Conservation (phyloP, 1,140 invertebrate species). For the Drosophila dunni region DNA sequence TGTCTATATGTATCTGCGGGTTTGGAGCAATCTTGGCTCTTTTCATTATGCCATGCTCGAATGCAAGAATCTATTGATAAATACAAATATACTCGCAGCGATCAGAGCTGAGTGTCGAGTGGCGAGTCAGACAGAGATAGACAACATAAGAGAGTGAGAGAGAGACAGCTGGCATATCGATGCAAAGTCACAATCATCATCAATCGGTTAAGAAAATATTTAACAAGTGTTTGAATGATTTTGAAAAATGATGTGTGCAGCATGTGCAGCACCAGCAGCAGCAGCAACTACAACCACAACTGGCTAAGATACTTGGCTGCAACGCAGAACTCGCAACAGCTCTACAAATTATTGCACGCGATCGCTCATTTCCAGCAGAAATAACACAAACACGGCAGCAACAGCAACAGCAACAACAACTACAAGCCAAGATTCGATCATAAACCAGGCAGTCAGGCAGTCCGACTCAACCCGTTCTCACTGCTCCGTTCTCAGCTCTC, state of each 20-base stretch:
- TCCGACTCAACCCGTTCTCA: constrained; percentile 43
- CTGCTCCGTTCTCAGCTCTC: neutral
- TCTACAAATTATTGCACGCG: constrained; percentile 83
- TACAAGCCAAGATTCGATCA: constrained; percentile 42
- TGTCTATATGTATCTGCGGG: neutral
- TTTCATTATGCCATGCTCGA: constrained; percentile 22
- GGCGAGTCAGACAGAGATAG: constrained; percentile 60
- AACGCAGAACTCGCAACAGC: constrained; percentile 41
- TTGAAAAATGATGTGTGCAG: constrained; percentile 81
- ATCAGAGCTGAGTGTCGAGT: constrained; percentile 35
- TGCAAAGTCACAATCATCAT: constrained; percentile 77
- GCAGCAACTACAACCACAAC: constrained; percentile 17
- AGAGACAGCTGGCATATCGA: constrained; percentile 17
- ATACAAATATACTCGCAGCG: constrained; percentile 67
- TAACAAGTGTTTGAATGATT: constrained; percentile 84
- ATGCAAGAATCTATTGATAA: constrained; percentile 72
- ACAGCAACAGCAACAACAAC: constrained; percentile 31
- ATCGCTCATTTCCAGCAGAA: constrained; percentile 83
- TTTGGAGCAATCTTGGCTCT: constrained; percentile 5
- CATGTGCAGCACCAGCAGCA: constrained; percentile 59
- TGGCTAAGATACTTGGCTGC: constrained; percentile 23
- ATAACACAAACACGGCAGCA: constrained; percentile 81
- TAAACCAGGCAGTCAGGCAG: constrained; percentile 32
- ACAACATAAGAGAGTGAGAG: neutral
- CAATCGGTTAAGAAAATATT: constrained; percentile 84